Base-by-base conservation (phyloP, 1,140 invertebrate genomes). In the Cydia pomonella region DNA sequence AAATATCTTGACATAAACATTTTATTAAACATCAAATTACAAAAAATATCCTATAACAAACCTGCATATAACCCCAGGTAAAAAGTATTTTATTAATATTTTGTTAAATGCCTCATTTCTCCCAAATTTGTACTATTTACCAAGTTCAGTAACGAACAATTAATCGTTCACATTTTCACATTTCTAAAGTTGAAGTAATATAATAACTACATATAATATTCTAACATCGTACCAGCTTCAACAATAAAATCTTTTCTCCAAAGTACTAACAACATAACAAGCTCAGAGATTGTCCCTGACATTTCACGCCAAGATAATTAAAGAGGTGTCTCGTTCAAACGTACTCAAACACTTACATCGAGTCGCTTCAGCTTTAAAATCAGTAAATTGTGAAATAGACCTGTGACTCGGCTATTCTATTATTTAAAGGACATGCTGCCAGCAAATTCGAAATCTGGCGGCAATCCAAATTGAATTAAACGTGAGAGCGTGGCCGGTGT, bases 381-480 rank as follows among this genome's bases (percentile, higher is more conserved):
- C 62, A 81, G 75, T 80, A 78, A 82, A 85, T 81, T 82, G 76
- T 84, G 81, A 82, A 84, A 75, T 78, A 78, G 80, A 78, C 74
- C 80, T 81, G 79, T 80, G 79, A 83, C 76, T 82, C 76, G 78
- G 78, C 80, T 87, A 82, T 87, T 88, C 84, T 88, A 87, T 88
- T 88, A 88, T 88, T 88, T 87, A 88, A 83, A 82, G 81, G 83
- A 87, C 84, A 84, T 75, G 85, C 79, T 82, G 83, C 82, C 82
- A 88, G 84, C 85, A 84, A 85, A 87, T 87, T 87, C 80, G 78
- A 81, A 89, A 85, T 87, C 87, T 89, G 87, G 87, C 87, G 76
- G 76, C 66, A 76, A 73, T 83, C 87, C 87, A 89, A 89, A 89
- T 89, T 89, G 85, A 89, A 87, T 89, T 89, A 88, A 87, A 88